Evolutionary conservation across 2,888 invertebrate genomes (phyloP), one percentile per base, ranked within the genome.

Genomic region (Standfussiana lucernea): DNA sequence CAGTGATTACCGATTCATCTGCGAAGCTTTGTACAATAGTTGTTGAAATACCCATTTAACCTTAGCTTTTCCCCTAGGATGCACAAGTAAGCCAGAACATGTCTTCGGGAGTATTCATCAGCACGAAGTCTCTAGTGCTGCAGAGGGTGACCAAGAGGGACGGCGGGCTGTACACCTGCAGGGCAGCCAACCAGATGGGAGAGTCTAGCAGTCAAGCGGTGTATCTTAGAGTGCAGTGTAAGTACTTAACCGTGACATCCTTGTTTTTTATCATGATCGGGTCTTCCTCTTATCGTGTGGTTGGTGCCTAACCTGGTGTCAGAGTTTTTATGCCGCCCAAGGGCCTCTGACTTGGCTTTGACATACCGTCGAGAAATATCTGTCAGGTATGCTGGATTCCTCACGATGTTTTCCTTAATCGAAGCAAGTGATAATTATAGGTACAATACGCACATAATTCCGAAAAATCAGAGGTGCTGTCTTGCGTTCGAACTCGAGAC

Each of bases 91-190:
- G 97, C 88, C 98, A 98, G 94, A 99, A 99, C 94, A 97, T 98
- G 95, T 98, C 98, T 53, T 98, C 98, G 74, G 98, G 99, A 70
- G 97, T 99, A 76, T 98, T 99, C 94, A 98, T 99, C 95, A 99
- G 98, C 95, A 98, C 98, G 85, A 98, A 98, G 94, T 98, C 98
- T 67, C 96, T 99, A 89, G 99, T 99, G 40, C 97, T 99, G 64
- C 99, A 99, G 94, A 97, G 97, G 79, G 98, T 99, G 86, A 98
- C 98, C 72, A 97, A 98, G 87, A 97, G 97, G 84, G 98, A 98
- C 88, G 98, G 98, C 47, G 99, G 99, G 10, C 97, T 98, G 85
- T 99, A 99, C 95, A 98, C 98, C 72, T 99, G 99, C 92, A 96
- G 98, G 75, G 99, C 98, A 50, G 98, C 98, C 79, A 99, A 99